Conservation (phyloP, 2,797 vertebrate species). For the Vipera ursinii region DNA sequence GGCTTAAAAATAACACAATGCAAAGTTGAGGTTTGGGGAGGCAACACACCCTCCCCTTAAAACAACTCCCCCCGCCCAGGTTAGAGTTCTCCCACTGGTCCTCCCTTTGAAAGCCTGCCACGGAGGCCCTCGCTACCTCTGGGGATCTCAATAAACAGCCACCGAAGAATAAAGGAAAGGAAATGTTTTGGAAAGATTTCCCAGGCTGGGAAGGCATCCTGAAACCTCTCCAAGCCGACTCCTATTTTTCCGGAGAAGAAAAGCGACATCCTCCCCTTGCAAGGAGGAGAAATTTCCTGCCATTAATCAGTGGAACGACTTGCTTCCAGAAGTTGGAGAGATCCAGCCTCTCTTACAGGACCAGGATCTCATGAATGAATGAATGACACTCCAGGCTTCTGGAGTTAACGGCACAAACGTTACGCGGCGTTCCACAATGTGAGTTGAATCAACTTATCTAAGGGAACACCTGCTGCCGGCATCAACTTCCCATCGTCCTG, state of each 20-base stretch:
- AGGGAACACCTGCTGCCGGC: too few species aligned
- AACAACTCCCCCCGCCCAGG: slow-evolving; percentile 35
- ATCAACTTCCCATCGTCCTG: too few species aligned
- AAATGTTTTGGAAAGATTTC: slow-evolving; percentile 55
- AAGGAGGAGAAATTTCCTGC: slow-evolving; percentile 54
- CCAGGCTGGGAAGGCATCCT: slow-evolving; percentile 59
- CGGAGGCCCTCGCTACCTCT: slow-evolving; percentile 53
- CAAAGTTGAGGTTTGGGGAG: slow-evolving; percentile 28
- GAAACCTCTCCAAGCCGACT: slow-evolving; percentile 34
- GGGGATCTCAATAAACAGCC: not conserved
- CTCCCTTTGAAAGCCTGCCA: slow-evolving; percentile 50
- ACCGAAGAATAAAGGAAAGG: slow-evolving; percentile 48
- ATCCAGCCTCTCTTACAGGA: not conserved
- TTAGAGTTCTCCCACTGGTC: slow-evolving; percentile 10
- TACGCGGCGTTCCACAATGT: not conserved
- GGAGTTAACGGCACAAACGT: too few species aligned
- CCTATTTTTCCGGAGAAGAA: slow-evolving; percentile 66
- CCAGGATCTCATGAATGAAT: not conserved
- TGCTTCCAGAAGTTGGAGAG: not conserved
- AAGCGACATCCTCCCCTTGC: slow-evolving; percentile 31
- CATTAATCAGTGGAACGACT: not conserved
- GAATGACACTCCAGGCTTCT: not conserved
- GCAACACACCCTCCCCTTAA: slow-evolving; percentile 3
- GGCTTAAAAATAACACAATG: slow-evolving; percentile 29
- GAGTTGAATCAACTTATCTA: not conserved